A percentile compares a stretch with the other conserved stretches of the same genome.
These are phyloP conservation scores for Yoshiicerus persimilis DNA, from an alignment of 1,140 invertebrate genomes.

Conservation along the genomic window DNA sequence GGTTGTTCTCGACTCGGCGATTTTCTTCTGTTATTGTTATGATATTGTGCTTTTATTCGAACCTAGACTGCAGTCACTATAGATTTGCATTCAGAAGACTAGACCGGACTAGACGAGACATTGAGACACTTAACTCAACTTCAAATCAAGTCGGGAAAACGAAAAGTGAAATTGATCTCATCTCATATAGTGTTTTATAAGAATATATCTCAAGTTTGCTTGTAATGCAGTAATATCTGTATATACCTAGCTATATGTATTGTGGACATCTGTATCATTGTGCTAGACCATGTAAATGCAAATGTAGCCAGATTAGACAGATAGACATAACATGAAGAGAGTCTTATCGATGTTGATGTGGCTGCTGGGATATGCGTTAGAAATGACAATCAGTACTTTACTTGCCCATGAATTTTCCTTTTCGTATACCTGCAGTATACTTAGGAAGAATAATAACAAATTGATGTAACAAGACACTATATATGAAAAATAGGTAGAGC, in stretches of 20 bases:
- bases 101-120: background rate
- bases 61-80: background rate
- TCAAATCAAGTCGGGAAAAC: conserved; percentile 13
- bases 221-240: background rate
- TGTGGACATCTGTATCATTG: background rate
- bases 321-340: background rate
- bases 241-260: background rate
- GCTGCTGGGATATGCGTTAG: background rate
- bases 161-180: conserved; percentile 20
- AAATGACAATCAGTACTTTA: background rate
- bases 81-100: background rate
- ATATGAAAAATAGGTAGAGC: background rate
- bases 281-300: background rate
- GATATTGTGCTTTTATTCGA: background rate
- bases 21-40: background rate
- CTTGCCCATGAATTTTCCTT: background rate
- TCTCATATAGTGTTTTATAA: background rate
- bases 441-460: background rate
- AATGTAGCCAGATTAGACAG: background rate
- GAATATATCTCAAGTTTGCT: background rate
- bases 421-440: background rate
- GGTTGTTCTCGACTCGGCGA: background rate
- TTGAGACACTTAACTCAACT: conserved; percentile 1
- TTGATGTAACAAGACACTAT: background rate
- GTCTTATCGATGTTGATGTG: background rate